Base-by-base conservation (phyloP, 2,113 vertebrate genomes). In the Istiophorus platypterus region DNA sequence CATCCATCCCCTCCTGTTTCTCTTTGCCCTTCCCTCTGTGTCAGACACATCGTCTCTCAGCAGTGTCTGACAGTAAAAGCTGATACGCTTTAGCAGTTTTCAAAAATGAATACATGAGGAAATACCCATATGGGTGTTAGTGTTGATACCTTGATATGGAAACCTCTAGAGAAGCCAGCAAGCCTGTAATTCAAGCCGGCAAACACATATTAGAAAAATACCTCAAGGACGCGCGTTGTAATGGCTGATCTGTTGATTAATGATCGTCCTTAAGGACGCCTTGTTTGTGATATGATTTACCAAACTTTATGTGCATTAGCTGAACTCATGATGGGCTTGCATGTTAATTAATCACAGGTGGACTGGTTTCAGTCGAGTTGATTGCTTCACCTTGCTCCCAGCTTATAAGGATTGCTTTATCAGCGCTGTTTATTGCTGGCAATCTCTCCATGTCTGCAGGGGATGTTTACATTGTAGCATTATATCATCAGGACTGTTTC, bases 271-370 rank as follows among this genome's bases (percentile, higher is more conserved):
- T 91, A 80, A 89, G 85, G 90, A 87, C 17, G 45, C 49, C 85
- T 88, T 86, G 88, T 93, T 93, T 91, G 72, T 64, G 80, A 75
- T 88, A 86, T 90, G 88, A 88, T 92, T 89, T 76, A 86, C 69
- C 63, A 62, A 87, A 88, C 71, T 37, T 59, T 15, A 37, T 9
- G 83, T 77, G 73, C 76, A 79, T 86, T 67, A 73, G 56, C 58
- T 54, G n/a, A 67, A 76, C 81, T 57, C 49, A 37, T 85, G 66
- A 26, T 1, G 74, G 81, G 54, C 76, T 56, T 13, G 63, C 41
- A 41, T 81, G 84, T 72, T 89, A 90, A 93, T 93, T 86, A 90
- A 86, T 89, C 88, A 67, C 75, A 64, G 58, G 71, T 74, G 61
- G 80, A 29, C 74, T 71, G 75, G 87, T 90, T 82, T 78, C 87